These are phyloP conservation scores for Branchinecta lynchi DNA, from an alignment of 1,140 invertebrate genomes.

Conservation along the genomic window DNA sequence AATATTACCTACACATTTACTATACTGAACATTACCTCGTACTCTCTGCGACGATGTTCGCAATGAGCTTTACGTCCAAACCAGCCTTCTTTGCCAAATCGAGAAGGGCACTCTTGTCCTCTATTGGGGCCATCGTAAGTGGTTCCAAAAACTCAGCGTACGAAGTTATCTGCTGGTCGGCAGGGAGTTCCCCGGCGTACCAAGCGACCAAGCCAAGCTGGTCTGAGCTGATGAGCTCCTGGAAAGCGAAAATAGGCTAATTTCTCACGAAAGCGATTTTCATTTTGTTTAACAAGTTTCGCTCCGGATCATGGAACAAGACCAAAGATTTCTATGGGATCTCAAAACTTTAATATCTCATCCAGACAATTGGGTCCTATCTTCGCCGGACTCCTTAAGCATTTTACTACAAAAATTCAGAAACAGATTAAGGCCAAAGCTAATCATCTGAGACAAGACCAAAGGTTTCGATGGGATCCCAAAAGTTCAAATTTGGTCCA, in stretches of 20 bases:
- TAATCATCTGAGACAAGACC: too few species aligned
- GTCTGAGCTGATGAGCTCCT: neutral
- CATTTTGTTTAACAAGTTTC: too few species aligned
- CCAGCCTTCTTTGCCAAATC: neutral
- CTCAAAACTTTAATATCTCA: too few species aligned
- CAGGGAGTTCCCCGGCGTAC: neutral
- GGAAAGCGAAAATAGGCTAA: neutral
- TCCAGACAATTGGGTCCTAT: too few species aligned
- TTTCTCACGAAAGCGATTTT: too few species aligned
- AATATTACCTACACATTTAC: slow-evolving; percentile 6
- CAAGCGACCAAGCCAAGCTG: neutral
- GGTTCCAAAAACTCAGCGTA: neutral
- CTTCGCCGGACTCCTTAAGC: too few species aligned
- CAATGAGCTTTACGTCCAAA: neutral
- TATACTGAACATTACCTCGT: neutral
- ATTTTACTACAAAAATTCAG: too few species aligned
- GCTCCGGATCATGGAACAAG: too few species aligned
- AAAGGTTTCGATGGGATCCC: too few species aligned
- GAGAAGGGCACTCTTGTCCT: neutral
- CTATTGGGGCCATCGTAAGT: neutral
- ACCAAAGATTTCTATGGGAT: too few species aligned
- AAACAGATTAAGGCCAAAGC: too few species aligned
- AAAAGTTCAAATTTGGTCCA: too few species aligned
- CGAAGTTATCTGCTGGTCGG: neutral
- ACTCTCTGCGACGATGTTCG: neutral